Evolutionary conservation across 2,797 vertebrate species (phyloP).

Genomic region (Chiloscyllium punctatum): DNA sequence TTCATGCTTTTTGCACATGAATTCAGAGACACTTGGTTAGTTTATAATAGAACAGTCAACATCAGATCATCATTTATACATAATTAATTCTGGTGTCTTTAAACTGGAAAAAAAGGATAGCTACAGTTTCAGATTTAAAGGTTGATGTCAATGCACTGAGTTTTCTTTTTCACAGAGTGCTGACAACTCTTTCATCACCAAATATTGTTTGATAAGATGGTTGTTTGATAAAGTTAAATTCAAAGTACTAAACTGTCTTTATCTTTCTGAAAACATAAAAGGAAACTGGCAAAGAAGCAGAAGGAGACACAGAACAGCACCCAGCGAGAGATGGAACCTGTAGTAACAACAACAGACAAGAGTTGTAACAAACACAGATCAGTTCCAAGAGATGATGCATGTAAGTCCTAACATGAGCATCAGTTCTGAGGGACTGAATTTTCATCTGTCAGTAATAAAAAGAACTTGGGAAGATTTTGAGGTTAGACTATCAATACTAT

Average conservation of each 20-base stretch:
- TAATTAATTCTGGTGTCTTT: background rate
- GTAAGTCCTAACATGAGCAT: conserved; percentile 60
- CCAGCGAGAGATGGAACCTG: conserved; percentile 91
- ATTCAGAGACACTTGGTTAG: background rate
- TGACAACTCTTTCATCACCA: background rate
- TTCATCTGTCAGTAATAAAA: background rate
- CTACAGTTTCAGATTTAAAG: background rate
- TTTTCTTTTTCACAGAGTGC: background rate
- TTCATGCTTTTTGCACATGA: background rate
- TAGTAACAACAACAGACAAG: conserved; percentile 75
- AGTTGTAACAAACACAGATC: conserved; percentile 81
- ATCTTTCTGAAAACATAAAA: conserved; percentile 49
- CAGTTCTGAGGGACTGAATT: background rate
- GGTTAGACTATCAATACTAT: background rate
- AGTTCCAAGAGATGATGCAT: conserved; percentile 84
- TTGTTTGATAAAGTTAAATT: background rate
- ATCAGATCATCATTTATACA: background rate
- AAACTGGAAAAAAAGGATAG: background rate
- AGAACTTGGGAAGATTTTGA: background rate
- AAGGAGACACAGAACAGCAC: conserved; percentile 93
- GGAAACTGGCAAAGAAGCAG: conserved; percentile 98
- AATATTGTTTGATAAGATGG: conserved; percentile 13
- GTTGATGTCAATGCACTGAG: background rate
- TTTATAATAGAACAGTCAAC: background rate
- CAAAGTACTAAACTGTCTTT: conserved; percentile 23